Evolutionary conservation across 2,888 invertebrate species (phyloP), one percentile per base, ranked within the genome.

Genomic region (Amphipyra berbera): DNA sequence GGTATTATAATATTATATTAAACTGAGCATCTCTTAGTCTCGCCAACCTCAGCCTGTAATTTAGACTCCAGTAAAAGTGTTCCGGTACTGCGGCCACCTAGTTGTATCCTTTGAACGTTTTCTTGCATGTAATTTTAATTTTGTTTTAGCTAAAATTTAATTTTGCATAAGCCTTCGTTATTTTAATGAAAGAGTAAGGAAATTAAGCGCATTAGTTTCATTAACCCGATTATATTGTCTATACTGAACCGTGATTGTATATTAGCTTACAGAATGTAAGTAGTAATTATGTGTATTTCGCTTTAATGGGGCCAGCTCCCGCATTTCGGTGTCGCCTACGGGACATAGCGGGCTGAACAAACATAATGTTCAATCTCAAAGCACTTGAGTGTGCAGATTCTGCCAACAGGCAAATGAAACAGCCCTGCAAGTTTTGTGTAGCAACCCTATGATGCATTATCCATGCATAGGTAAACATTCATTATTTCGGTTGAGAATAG

Each of bases 121-220:
- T 85, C 87, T 85, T 82, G 83, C 84, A 83, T 85, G 83, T 86
- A 81, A 88, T 86, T 85, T 81, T 84, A 82, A 85, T 84, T 83
- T 85, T 79, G 84, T 83, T 85, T 81, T 56, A 72, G 64, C 65
- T 67, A 64, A 78, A 82, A 80, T 82, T 79, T 70, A 77, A 79
- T 82, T 81, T 78, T 40, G 41, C 61, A 64, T 74, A 66, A 64
- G 58, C 58, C 55, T 65, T 66, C 70, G 54, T 73, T 73, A 56
- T 73, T 65, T 73, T 70, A 73, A 67, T 67, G 61, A 64, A 63
- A 65, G 60, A 61, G 63, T 55, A 52, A 67, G 53, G 47, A 57
- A 61, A 72, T 76, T 52, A 41, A 45, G 50, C 40, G 30, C 44
- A 53, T 58, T 56, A 41, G 46, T 59, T 58, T 65, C 45, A 58